These are phyloP conservation scores for Lacanobia wlatinum DNA, from an alignment of 2,888 invertebrate genomes.

Conservation along the genomic window DNA sequence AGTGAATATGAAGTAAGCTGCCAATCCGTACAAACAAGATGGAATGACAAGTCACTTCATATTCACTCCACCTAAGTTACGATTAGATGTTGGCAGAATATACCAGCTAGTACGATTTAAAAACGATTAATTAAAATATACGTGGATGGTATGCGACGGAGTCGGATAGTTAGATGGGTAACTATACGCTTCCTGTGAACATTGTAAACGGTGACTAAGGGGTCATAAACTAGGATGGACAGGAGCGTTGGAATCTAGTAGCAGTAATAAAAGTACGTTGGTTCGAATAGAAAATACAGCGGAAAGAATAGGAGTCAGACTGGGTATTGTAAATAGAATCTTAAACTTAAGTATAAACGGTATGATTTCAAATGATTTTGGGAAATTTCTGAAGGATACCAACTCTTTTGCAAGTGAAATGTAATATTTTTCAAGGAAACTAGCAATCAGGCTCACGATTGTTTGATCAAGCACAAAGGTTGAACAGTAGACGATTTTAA, in stretches of 20 bases:
- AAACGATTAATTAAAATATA: conserved; percentile 44
- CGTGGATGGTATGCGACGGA: conserved; percentile 11
- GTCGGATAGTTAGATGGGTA: conserved; percentile 14
- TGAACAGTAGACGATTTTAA: background rate
- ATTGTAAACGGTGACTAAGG: conserved; percentile 26
- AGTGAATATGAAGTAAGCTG: no score
- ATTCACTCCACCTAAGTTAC: no score
- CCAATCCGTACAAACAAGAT: no score
- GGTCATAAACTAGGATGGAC: conserved; percentile 45
- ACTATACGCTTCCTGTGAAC: conserved; percentile 44
- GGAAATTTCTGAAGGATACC: background rate
- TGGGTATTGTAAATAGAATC: background rate
- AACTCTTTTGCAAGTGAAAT: background rate
- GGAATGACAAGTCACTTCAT: no score
- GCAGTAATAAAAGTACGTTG: background rate
- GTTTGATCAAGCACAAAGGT: background rate
- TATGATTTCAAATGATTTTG: background rate
- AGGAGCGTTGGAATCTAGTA: conserved; percentile 4
- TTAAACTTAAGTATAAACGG: background rate
- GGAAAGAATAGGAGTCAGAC: background rate
- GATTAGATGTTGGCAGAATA: no score
- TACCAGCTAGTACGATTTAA: conserved; percentile 10
- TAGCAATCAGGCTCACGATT: background rate
- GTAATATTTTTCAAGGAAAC: background rate
- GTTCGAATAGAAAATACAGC: background rate